Conservation (phyloP, 37 sponge, comb jelly and placozoan species). For the Eunapius fragilis region DNA sequence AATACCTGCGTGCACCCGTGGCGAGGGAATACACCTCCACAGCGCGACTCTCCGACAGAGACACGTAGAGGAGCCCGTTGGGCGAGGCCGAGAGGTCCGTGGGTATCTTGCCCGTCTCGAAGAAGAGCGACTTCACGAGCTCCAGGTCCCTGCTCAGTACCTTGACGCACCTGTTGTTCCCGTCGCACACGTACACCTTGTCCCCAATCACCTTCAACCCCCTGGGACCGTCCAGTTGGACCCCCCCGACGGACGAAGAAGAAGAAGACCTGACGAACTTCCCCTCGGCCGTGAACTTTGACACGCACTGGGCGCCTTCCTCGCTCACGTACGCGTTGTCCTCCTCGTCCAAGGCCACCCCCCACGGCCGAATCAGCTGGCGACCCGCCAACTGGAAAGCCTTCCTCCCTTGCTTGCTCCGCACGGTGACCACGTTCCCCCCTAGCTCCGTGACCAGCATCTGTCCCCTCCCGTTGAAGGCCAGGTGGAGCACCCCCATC, state of each 20-base stretch:
- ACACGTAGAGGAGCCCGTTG: background rate
- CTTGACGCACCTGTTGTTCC: background rate
- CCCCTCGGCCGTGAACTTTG: background rate
- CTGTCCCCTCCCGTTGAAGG: slow-evolving; percentile 19
- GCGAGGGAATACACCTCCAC: background rate
- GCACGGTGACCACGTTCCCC: background rate
- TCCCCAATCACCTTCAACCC: background rate
- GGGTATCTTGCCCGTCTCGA: background rate
- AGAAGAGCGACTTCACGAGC: background rate
- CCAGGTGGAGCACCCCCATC: slow-evolving; percentile 7
- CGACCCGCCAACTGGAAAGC: background rate
- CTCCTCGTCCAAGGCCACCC: background rate
- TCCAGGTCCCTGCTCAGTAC: background rate
- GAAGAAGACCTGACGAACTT: background rate
- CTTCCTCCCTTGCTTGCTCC: background rate
- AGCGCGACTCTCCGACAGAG: background rate
- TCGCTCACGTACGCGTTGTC: slow-evolving; percentile 2
- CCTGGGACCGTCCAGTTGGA: background rate
- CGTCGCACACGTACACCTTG: background rate
- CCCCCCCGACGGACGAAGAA: background rate
- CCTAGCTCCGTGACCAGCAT: slow-evolving; percentile 36
- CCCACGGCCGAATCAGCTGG: background rate
- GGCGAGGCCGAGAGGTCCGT: background rate
- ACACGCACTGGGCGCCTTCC: background rate
- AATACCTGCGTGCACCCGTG: background rate